Evolutionary conservation across 2,113 vertebrate species (phyloP).

Genomic region (Dasypus novemcinctus): DNA sequence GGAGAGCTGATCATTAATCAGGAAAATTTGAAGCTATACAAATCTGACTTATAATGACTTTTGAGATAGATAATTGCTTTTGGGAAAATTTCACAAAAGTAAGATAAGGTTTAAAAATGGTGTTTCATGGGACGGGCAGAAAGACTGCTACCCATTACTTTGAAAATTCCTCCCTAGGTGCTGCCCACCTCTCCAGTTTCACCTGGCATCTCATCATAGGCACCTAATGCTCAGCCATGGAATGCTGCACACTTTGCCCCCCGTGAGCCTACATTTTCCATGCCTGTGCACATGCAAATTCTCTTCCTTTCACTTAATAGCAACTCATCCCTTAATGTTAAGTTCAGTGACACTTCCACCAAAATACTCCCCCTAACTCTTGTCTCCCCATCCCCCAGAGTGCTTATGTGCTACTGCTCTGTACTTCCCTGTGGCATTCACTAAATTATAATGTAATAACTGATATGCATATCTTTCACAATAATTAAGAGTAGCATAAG

Average conservation of each 20-base stretch:
- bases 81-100: constrained; percentile 21
- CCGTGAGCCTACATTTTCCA: background rate
- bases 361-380: background rate
- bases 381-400: background rate
- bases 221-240: background rate
- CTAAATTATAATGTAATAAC: background rate
- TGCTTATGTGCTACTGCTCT: too few relatives aligned
- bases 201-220: background rate
- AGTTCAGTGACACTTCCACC: background rate
- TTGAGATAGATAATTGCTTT: background rate
- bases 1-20: constrained; percentile 26
- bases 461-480: background rate
- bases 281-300: background rate
- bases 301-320: background rate
- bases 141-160: background rate
- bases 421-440: background rate
- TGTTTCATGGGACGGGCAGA: background rate
- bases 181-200: background rate
- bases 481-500: background rate
- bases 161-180: background rate
- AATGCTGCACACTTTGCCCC: background rate
- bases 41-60: constrained; percentile 30
- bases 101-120: background rate
- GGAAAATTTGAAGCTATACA: constrained; percentile 26
- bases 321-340: background rate